Evolutionary conservation across 2,113 vertebrate species (phyloP).

Genomic region (Elanoides forficatus): DNA sequence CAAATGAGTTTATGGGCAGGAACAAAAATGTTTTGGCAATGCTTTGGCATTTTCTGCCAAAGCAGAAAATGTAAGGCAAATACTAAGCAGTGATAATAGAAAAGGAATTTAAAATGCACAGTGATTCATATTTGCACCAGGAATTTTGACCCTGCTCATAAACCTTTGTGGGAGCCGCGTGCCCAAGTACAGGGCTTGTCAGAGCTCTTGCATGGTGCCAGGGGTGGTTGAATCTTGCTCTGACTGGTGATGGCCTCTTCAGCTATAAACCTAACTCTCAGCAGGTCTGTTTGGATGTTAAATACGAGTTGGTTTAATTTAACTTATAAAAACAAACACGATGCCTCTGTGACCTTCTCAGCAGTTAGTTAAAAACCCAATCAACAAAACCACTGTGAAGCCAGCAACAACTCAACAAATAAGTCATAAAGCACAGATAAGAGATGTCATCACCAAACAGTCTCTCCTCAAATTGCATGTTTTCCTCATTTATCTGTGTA

Average conservation of each 20-base stretch:
- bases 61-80: background rate
- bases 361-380: background rate
- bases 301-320: background rate
- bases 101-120: background rate
- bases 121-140: background rate
- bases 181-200: background rate
- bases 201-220: background rate
- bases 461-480: background rate
- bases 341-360: background rate
- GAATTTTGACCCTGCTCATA: background rate
- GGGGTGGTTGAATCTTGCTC: background rate
- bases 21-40: conserved; percentile 27
- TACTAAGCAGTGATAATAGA: background rate
- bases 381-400: background rate
- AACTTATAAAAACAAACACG: background rate
- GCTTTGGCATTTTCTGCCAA: background rate
- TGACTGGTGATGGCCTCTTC: background rate
- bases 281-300: conserved; percentile 16
- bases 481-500: background rate
- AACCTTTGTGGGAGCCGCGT: fast-evolving
- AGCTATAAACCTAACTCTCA: background rate
- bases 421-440: background rate
- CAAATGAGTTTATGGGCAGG: background rate
- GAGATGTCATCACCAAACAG: background rate
- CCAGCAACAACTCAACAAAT: background rate